These are phyloP conservation scores for Penaeus monodon DNA, from an alignment of 2,888 invertebrate species.

Conservation along the genomic window DNA sequence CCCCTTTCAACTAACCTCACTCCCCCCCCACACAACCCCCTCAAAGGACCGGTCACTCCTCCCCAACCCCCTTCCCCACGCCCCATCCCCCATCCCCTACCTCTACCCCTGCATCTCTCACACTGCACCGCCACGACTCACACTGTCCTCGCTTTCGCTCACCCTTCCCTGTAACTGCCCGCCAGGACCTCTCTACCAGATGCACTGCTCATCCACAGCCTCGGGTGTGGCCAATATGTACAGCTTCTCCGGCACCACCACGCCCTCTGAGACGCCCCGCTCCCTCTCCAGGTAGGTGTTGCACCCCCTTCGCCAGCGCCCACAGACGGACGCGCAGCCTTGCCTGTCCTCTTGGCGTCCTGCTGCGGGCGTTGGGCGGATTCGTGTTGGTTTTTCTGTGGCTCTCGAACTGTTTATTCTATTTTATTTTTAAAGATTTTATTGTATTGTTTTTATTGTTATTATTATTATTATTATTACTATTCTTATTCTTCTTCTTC, in stretches of 20 bases:
- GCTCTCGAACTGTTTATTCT: no score
- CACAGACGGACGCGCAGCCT: not conserved
- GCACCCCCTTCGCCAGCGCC: not conserved
- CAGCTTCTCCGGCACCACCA: constrained; percentile 67
- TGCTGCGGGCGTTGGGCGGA: no score
- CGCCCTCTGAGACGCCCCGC: constrained; percentile 37
- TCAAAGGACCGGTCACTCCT: not conserved
- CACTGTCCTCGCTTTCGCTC: not conserved
- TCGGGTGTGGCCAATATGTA: constrained; percentile 69
- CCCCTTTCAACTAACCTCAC: not conserved
- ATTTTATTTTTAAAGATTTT: no score
- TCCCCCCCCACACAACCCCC: not conserved
- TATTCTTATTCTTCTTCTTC: no score
- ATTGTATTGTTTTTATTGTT: no score
- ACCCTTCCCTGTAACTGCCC: constrained; percentile 17
- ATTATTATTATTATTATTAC: no score
- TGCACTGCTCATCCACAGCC: constrained; percentile 69
- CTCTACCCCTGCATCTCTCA: not conserved
- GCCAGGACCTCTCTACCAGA: constrained; percentile 68
- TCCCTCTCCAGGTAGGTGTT: constrained; percentile 41
- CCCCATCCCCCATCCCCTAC: no score
- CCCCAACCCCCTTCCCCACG: no score
- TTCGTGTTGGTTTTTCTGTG: no score
- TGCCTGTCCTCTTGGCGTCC: no score
- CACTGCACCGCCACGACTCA: not conserved